phyloP scores from a whole-genome alignment of 2,113 vertebrate genomes.

The Crotalus tigris region DNA sequence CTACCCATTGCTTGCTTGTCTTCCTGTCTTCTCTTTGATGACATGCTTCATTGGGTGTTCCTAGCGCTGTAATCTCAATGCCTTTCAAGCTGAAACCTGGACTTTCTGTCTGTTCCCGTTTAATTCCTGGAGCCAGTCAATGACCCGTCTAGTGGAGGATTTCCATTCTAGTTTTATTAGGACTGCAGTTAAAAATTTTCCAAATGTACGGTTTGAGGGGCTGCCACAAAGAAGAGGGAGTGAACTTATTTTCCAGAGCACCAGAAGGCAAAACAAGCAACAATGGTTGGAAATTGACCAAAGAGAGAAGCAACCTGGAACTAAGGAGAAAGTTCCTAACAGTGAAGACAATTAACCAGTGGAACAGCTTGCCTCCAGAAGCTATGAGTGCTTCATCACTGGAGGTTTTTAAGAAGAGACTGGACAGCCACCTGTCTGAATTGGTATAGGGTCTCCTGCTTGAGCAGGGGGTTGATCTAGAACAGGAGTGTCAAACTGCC shows the following conservation, averaged over 20 bases:
- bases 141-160: background rate
- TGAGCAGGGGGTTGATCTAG: background rate
- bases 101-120: constrained; percentile 26
- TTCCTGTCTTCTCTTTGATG: background rate
- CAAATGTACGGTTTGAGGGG: background rate
- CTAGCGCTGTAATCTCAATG: background rate
- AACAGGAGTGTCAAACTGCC: too few relatives aligned
- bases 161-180: background rate
- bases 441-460: background rate
- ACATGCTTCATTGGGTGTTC: background rate
- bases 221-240: background rate
- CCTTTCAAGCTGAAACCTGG: background rate
- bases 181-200: background rate
- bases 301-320: background rate
- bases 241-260: background rate
- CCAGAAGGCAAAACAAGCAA: background rate
- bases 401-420: too few relatives aligned
- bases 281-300: background rate
- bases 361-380: background rate
- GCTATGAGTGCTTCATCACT: background rate
- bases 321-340: background rate
- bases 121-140: background rate
- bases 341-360: background rate
- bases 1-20: background rate
- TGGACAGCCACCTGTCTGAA: background rate